Conservation (phyloP, 2,113 vertebrate genomes). For the Holacanthus passer region DNA sequence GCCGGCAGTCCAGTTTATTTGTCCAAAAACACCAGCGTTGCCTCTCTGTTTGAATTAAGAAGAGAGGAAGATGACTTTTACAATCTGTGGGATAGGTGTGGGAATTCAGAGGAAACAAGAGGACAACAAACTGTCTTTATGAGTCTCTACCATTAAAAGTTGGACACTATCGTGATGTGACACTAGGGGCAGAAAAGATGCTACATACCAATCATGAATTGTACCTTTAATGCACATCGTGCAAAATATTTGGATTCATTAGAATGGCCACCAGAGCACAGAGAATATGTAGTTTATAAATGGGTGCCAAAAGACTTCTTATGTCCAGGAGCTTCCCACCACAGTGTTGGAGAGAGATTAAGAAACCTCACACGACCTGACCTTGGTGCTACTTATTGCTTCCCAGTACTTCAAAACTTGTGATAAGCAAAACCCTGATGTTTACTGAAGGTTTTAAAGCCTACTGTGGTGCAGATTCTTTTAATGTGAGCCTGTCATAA, state of each 20-base stretch:
- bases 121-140: neutral
- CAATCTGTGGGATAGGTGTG: neutral
- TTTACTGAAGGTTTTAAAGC: slow-evolving; percentile 9
- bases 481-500: neutral
- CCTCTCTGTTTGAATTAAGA: neutral
- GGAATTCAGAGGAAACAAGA: neutral
- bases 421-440: slow-evolving; percentile 25
- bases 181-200: neutral
- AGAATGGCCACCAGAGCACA: neutral
- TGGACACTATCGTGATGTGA: neutral
- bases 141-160: neutral
- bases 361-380: slow-evolving; percentile 21
- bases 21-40: too few relatives aligned
- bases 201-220: neutral
- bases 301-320: neutral
- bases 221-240: neutral
- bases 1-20: neutral
- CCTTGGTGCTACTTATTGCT: slow-evolving; percentile 21
- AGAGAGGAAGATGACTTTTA: neutral
- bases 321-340: slow-evolving; percentile 1
- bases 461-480: neutral
- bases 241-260: neutral
- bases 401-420: neutral
- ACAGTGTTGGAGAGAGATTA: slow-evolving; percentile 25
- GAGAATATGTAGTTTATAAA: neutral